Evolutionary conservation across 2,113 vertebrate genomes (phyloP).

Genomic region (Hypanus sabinus): DNA sequence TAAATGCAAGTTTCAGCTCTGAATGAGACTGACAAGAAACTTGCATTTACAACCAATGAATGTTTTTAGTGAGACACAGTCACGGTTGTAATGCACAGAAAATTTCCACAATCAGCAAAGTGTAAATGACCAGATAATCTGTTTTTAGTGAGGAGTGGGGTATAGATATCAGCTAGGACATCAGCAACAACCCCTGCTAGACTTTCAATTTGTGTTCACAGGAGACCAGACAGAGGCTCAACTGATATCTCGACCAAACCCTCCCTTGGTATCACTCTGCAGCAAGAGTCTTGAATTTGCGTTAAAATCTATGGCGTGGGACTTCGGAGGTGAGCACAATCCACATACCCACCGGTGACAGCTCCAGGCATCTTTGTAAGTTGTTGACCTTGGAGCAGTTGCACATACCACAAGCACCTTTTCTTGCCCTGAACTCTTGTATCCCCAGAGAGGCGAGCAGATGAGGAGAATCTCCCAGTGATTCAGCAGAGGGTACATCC

Average conservation of each 20-base stretch:
- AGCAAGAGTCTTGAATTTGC: not conserved
- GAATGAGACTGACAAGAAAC: too few relatives aligned
- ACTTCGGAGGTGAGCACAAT: not conserved
- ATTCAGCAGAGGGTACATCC: not conserved
- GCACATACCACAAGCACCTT: not conserved
- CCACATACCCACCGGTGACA: not conserved
- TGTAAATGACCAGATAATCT: not conserved
- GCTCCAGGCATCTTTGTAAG: not conserved
- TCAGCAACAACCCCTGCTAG: not conserved
- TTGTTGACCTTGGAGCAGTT: not conserved
- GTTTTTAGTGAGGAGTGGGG: not conserved
- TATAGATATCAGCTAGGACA: not conserved
- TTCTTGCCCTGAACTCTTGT: not conserved
- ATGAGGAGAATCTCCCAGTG: not conserved
- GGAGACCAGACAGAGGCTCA: not conserved
- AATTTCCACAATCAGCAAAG: not conserved
- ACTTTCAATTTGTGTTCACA: not conserved
- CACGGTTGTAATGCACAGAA: not conserved
- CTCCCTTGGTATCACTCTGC: not conserved
- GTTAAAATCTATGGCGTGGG: not conserved
- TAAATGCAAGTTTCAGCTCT: not conserved
- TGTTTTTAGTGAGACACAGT: not conserved
- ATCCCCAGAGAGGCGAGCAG: not conserved
- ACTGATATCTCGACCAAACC: not conserved
- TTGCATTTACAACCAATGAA: not conserved